phyloP scores from a whole-genome alignment of 2,888 invertebrate genomes.

The Andricus curvator region DNA sequence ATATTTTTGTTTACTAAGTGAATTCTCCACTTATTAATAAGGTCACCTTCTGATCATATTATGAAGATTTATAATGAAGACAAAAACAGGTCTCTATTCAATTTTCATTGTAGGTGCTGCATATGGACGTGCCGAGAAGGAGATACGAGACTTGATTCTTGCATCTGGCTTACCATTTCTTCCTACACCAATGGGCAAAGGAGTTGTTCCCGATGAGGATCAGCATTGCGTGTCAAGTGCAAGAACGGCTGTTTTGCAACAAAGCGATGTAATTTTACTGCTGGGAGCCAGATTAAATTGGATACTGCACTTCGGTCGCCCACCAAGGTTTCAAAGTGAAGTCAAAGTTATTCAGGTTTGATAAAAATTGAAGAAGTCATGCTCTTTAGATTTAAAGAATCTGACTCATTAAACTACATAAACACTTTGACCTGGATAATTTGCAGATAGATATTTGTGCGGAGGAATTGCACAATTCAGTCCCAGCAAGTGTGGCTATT shows the following conservation, averaged over 20 bases:
- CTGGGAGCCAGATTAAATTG: conserved; percentile 97
- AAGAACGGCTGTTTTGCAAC: conserved; percentile 90
- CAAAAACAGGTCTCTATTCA: too few species aligned
- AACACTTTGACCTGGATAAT: not conserved
- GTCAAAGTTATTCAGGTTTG: conserved; percentile 93
- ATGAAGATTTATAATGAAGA: too few species aligned
- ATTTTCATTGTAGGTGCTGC: conserved; percentile 83
- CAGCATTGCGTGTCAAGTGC: conserved; percentile 90
- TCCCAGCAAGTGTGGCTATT: conserved; percentile 88
- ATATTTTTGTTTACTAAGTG: too few species aligned
- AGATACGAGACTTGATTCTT: conserved; percentile 85
- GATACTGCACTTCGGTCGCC: conserved; percentile 97
- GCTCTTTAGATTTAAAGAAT: conserved; percentile 7
- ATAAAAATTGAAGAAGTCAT: conserved; percentile 3
- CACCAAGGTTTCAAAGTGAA: conserved; percentile 89
- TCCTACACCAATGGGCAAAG: conserved; percentile 97
- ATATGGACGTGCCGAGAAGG: conserved; percentile 88
- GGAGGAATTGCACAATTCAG: conserved; percentile 96
- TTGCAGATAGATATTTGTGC: conserved; percentile 89
- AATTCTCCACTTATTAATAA: too few species aligned
- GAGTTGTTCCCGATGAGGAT: conserved; percentile 87
- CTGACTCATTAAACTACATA: not conserved
- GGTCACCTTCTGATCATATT: too few species aligned
- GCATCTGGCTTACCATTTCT: conserved; percentile 91
- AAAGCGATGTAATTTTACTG: conserved; percentile 93